Percentiles rank a stretch among this genome's conserved stretches.
Conservation (phyloP, 2,888 invertebrate genomes). For the Dolichopus griseipennis region DNA sequence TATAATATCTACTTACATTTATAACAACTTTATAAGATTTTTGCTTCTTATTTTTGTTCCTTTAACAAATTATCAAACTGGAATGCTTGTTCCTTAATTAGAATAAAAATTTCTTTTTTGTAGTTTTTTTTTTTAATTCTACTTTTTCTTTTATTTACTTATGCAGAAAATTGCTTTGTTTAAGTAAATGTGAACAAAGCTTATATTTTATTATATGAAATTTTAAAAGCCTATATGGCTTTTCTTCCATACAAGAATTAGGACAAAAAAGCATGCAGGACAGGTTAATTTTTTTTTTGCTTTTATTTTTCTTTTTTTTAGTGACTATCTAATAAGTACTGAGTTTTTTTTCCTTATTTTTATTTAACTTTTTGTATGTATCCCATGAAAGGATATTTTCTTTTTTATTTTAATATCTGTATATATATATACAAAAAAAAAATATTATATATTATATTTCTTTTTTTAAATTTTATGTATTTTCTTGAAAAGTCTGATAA, state of each 20-base stretch:
- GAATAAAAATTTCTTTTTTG: not conserved
- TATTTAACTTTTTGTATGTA: not conserved
- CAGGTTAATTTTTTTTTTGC: not conserved
- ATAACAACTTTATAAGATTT: too few species aligned
- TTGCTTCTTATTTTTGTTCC: not conserved
- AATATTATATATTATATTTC: not conserved
- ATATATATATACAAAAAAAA: not conserved
- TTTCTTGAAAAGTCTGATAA: too few species aligned
- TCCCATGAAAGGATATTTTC: not conserved
- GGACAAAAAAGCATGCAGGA: not conserved
- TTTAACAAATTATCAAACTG: too few species aligned
- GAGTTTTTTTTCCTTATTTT: not conserved
- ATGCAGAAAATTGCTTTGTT: not conserved
- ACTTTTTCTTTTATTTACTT: not conserved
- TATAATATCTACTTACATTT: too few species aligned
- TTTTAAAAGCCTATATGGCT: not conserved
- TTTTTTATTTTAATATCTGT: not conserved
- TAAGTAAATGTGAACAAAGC: not conserved
- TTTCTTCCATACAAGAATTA: not conserved
- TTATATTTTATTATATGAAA: not conserved
- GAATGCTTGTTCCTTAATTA: not conserved
- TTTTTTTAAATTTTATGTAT: too few species aligned
- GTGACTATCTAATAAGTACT: not conserved
- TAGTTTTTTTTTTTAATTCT: not conserved
- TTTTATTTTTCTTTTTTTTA: not conserved